Evolutionary conservation across 2,113 vertebrate genomes (phyloP).

Genomic region (Apaloderma vittatum): DNA sequence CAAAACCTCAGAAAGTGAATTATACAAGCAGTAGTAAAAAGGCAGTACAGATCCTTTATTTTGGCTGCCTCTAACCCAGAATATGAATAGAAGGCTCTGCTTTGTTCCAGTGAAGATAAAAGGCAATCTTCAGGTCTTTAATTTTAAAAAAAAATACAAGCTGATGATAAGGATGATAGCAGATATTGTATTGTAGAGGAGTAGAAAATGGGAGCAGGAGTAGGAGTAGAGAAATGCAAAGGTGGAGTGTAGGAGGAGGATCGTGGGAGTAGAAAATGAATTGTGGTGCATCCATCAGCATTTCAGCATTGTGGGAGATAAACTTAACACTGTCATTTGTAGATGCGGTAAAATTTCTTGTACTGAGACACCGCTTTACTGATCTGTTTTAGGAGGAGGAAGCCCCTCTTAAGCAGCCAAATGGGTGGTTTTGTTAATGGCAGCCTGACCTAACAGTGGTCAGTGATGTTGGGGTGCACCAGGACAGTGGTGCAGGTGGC

Average conservation of each 20-base stretch:
- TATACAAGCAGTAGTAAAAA: constrained; percentile 46
- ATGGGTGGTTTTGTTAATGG: fast-evolving
- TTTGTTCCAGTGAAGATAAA: constrained; percentile 53
- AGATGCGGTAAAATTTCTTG: constrained; percentile 15
- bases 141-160: not conserved
- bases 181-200: constrained; percentile 32
- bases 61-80: constrained; percentile 32
- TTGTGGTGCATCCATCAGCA: constrained; percentile 61
- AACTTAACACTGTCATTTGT: constrained; percentile 46
- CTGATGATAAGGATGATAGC: constrained; percentile 26
- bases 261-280: constrained; percentile 70
- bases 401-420: not conserved
- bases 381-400: not conserved
- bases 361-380: not conserved
- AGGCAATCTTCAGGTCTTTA: constrained; percentile 44
- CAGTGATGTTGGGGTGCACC: not conserved
- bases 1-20: constrained; percentile 33
- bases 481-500: not conserved
- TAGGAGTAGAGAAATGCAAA: constrained; percentile 69
- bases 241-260: constrained; percentile 67
- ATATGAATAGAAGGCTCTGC: constrained; percentile 7
- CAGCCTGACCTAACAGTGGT: not conserved
- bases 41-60: constrained; percentile 39
- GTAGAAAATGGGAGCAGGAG: constrained; percentile 58
- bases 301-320: constrained; percentile 59